Conservation (phyloP, 2,113 vertebrate genomes). For the Pleuronectes platessa region DNA sequence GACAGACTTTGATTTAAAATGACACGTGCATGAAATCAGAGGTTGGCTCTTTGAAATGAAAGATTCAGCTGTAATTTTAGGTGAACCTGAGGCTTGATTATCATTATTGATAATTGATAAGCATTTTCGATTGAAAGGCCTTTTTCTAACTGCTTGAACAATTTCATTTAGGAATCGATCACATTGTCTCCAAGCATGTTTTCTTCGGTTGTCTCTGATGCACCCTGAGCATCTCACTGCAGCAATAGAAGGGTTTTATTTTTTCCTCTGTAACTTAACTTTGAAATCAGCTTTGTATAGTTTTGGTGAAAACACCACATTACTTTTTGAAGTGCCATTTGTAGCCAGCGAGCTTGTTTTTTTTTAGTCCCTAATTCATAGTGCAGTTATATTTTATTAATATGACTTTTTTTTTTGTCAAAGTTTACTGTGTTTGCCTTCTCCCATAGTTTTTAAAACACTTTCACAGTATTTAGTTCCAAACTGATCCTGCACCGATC, state of each 20-base stretch:
- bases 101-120: conserved; percentile 2
- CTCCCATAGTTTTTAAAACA: conserved; percentile 6
- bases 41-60: conserved; percentile 35
- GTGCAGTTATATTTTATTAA: neutral
- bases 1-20: conserved; percentile 1
- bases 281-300: neutral
- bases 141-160: conserved; percentile 3
- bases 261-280: neutral
- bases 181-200: conserved; percentile 5
- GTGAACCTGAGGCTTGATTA: conserved; percentile 5
- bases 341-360: conserved; percentile 17
- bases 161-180: neutral
- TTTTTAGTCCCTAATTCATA: neutral
- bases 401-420: neutral
- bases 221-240: conserved; percentile 7
- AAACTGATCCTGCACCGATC: neutral
- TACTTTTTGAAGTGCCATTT: neutral
- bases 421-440: conserved; percentile 15
- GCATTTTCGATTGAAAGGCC: conserved; percentile 1
- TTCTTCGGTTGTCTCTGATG: conserved; percentile 5
- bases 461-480: conserved; percentile 14
- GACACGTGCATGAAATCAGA: conserved; percentile 25
- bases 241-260: conserved; percentile 15
- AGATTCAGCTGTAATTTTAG: conserved; percentile 16
- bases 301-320: neutral